Base-by-base conservation (phyloP, 64 coral and sea anemone genomes). In the Montipora foliosa region DNA sequence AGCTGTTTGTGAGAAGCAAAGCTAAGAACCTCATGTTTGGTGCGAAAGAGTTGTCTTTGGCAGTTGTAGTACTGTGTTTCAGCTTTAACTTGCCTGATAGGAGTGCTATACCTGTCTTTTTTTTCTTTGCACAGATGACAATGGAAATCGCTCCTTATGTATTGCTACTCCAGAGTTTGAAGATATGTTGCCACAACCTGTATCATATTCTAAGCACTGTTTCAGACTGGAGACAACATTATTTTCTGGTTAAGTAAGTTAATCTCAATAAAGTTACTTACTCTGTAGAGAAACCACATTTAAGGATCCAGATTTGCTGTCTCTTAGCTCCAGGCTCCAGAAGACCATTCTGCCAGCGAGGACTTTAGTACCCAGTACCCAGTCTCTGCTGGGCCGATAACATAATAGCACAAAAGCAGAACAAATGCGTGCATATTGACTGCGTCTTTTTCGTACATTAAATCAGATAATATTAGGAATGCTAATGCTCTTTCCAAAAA, bases 201-300 rank as follows among this genome's bases (percentile, higher is more conserved):
- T 57, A 57, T 5, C 6, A 57, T 57, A 7, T 57, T 10, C 52
- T 57, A 7, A 10, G 52, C 5, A 2, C 10, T 57, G 1, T 57
- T 57, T 57, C 52, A 57, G 10, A 57, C 10, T 5, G 52, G 52
- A 57, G 52, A 0, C 52, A 57, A 10, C 52, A 7, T 2, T 57
- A 57, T 57, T 57, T 57, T 57, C 52, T 7, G 57, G 25, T 58
- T 57, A 24, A n/a, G 0, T 37, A 64, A 11, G 8, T 64, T 64
- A 44, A 0, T 44, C 22, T 3, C 74, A 61, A 85, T 67, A 66
- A 4, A 67, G 67, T 6, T 69, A 37, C 75, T 17, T 75, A 58
- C 76, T 79, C 64, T 79, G 75, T 75, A 57, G 17, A 66, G 88
- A 90, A n/a, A 58, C 75, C 66, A 53, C 60, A 11, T 64, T 90